Conservation (phyloP, 1,140 invertebrate species). For the Cydia amplana region DNA sequence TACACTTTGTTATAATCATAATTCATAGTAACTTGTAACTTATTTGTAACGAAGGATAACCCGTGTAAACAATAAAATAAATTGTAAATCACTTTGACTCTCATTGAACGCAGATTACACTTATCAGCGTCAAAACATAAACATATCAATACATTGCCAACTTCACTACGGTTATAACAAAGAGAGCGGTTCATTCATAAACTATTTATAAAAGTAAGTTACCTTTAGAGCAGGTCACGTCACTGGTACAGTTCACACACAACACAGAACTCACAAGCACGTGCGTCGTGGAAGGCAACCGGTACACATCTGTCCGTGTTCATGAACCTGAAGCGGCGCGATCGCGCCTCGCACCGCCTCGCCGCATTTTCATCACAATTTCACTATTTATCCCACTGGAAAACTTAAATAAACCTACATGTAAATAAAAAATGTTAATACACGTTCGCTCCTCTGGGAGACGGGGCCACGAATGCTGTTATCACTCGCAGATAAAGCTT, state of each 20-base stretch:
- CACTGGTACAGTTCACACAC: not conserved
- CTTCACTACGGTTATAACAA: not conserved
- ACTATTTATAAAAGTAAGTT: not conserved
- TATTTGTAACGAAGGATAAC: constrained; percentile 17
- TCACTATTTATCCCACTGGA: constrained; percentile 29
- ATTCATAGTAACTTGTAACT: not conserved
- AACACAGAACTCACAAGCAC: constrained; percentile 8
- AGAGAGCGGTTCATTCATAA: not conserved
- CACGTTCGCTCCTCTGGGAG: constrained; percentile 45
- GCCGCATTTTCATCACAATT: constrained; percentile 33
- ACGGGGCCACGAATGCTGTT: constrained; percentile 49
- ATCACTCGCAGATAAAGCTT: constrained; percentile 50
- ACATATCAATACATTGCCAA: not conserved
- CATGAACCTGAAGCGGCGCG: not conserved
- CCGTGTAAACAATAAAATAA: not conserved
- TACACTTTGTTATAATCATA: not conserved
- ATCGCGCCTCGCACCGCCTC: not conserved
- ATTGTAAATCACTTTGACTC: not conserved
- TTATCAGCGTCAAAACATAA: constrained; percentile 8
- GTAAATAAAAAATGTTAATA: not conserved
- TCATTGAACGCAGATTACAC: not conserved
- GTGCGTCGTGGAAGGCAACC: not conserved
- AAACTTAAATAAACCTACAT: not conserved
- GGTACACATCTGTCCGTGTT: constrained; percentile 16
- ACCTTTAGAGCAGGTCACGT: not conserved